phyloP scores from a whole-genome alignment of 2,888 invertebrate genomes.

The Erebia palarica region DNA sequence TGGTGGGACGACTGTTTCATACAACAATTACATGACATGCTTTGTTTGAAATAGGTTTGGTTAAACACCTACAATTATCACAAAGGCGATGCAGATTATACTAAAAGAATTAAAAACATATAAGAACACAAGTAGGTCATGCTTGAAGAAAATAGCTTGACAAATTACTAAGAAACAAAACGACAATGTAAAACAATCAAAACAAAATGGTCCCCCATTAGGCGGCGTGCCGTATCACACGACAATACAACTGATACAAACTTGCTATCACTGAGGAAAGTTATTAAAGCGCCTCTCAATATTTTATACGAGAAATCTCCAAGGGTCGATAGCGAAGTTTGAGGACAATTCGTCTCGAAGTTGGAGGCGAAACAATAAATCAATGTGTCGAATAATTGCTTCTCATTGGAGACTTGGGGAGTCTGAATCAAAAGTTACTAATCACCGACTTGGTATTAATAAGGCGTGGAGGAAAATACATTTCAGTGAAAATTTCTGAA shows the following conservation, averaged over 20 bases:
- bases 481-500: constrained; percentile 25
- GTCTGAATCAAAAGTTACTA: constrained; percentile 76
- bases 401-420: constrained; percentile 62
- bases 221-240: constrained; percentile 62
- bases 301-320: constrained; percentile 61
- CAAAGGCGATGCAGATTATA: not conserved
- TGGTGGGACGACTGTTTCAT: no score
- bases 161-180: constrained; percentile 31
- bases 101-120: not conserved
- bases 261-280: constrained; percentile 59
- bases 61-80: no score
- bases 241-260: constrained; percentile 49
- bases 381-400: constrained; percentile 80
- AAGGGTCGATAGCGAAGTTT: constrained; percentile 53
- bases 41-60: no score
- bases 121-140: not conserved
- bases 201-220: constrained; percentile 45
- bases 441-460: constrained; percentile 75
- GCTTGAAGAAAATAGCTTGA: constrained; percentile 10
- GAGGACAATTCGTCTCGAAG: constrained; percentile 59
- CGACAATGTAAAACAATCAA: constrained; percentile 42
- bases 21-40: no score
- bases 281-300: constrained; percentile 65
- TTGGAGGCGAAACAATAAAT: constrained; percentile 72
- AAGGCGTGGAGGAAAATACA: constrained; percentile 48